Evolutionary conservation across 2,113 vertebrate genomes (phyloP).

Genomic region (Syrrhaptes paradoxus): DNA sequence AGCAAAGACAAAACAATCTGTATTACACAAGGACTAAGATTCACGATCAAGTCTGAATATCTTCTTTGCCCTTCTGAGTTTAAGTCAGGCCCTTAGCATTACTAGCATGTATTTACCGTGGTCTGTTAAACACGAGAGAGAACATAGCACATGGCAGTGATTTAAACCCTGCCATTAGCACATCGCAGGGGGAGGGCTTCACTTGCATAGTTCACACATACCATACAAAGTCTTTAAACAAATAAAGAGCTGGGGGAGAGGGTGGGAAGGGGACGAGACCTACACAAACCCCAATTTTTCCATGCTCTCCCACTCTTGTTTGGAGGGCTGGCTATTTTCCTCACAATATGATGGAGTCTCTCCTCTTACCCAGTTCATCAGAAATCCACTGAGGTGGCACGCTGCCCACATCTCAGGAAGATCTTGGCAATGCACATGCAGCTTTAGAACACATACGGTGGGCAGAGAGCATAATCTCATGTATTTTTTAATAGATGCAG

Average conservation of each 20-base stretch:
- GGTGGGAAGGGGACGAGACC: background rate
- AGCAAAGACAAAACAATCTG: background rate
- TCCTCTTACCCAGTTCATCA: background rate
- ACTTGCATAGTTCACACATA: background rate
- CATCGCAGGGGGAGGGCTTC: background rate
- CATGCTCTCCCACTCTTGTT: background rate
- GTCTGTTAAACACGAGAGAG: background rate
- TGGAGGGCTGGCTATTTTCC: background rate
- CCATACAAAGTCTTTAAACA: constrained; percentile 26
- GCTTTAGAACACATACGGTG: background rate
- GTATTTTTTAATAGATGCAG: background rate
- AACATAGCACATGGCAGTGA: constrained; percentile 7
- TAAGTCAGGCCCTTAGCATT: background rate
- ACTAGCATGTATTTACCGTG: background rate
- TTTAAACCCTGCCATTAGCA: constrained; percentile 51
- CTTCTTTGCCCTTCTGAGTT: background rate
- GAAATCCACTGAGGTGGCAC: background rate
- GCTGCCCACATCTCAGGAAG: background rate
- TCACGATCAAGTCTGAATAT: background rate
- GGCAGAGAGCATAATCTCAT: background rate
- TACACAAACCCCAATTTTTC: background rate
- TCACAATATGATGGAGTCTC: background rate
- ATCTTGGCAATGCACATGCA: background rate
- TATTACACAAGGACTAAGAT: background rate
- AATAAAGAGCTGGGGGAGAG: background rate